phyloP scores from a whole-genome alignment of 2,113 vertebrate species.

The Syrrhaptes paradoxus region DNA sequence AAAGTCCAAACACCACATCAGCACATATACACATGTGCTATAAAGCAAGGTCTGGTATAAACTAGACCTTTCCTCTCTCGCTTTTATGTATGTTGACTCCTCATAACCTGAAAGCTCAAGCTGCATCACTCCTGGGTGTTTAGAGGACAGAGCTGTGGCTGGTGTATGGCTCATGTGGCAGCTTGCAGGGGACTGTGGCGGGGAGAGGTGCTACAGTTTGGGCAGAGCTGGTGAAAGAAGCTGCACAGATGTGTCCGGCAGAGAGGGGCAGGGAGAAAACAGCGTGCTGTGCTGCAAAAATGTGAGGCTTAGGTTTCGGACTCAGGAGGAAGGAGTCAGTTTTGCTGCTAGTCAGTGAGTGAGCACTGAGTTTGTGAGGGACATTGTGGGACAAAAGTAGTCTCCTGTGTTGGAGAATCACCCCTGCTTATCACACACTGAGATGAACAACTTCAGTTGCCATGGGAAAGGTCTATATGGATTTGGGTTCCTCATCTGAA shows the following conservation, averaged over 20 bases:
- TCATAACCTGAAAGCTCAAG: background rate
- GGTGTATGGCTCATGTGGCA: background rate
- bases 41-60: background rate
- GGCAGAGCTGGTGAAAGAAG: background rate
- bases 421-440: background rate
- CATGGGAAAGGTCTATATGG: background rate
- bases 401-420: background rate
- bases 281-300: rapidly evolving
- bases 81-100: background rate
- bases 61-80: background rate
- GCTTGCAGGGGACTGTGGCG: background rate
- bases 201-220: background rate
- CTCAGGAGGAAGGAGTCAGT: background rate
- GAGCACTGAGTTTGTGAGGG: background rate
- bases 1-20: slow-evolving; percentile 35
- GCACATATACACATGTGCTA: background rate
- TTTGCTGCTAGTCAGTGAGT: background rate
- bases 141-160: background rate
- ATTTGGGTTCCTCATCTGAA: background rate
- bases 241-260: background rate
- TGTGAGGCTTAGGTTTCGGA: background rate
- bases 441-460: background rate
- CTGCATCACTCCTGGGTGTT: background rate
- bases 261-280: background rate
- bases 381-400: background rate